Base-by-base conservation (phyloP, 1,140 invertebrate species). In the Chironomus striatipennis region DNA sequence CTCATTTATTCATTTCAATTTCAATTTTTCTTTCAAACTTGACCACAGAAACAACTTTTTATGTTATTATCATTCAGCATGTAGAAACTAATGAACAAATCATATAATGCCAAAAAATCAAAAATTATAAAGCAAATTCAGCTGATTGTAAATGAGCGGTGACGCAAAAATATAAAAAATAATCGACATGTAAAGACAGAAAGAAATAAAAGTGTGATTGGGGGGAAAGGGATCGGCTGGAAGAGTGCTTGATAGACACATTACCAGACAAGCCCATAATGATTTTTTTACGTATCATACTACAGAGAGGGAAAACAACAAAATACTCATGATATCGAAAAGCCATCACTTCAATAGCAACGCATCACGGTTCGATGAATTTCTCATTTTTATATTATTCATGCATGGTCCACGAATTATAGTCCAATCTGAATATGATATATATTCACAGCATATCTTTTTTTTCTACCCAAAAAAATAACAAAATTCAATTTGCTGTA, bases 331-430 rank as follows among this genome's bases (percentile, higher is more conserved):
- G 65, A 20, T 70, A 70, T 70, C 65, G 65, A 70, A 70, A 70
- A 70, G 18, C 65, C 65, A 70, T 70, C 65, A 18, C 65, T 70
- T 70, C 17, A 70, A 70, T 70, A 21, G 65, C 17, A 70, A 70
- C 65, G 47, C 47, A 70, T 70, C 65, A 70, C 65, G 65, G 65
- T 70, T 70, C 65, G 65, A 20, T 70, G 65, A 70, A 20, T 70
- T 70, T 70, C 65, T 70, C 65, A 70, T 70, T 70, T 70, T 70
- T 70, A 70, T 70, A 20, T 70, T 21, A 20, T 70, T 18, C 20
- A 70, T 70, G 65, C 65, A 70, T 70, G 65, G 65, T 70, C 65
- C 65, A 70, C 65, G 65, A 70, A 70, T 70, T 70, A 70, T 70
- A 70, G 65, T 21, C 65, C 47, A 57, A 57, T 57, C 47, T 57